A percentile compares a stretch with the other conserved stretches of the same genome.
Evolutionary conservation across 2,113 vertebrate genomes (phyloP).

Genomic region (Antennarius striatus): DNA sequence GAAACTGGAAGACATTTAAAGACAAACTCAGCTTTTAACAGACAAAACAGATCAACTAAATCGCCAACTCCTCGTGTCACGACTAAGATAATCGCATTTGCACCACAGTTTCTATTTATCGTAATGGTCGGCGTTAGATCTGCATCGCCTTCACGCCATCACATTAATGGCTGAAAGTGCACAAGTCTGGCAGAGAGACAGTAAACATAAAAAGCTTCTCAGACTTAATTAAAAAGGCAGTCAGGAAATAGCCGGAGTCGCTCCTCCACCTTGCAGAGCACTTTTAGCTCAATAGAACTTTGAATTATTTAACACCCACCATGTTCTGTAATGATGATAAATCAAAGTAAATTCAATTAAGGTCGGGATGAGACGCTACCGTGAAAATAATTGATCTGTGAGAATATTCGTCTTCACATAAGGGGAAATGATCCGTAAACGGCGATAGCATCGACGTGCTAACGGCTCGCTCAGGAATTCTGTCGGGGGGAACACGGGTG

Average conservation of each 20-base stretch:
- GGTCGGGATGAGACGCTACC: neutral
- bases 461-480: neutral
- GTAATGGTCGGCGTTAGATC: neutral
- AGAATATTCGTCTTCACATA: too few species aligned
- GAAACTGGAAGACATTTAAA: neutral
- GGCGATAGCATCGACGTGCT: constrained; percentile 11
- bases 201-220: constrained; percentile 12
- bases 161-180: constrained; percentile 1
- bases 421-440: constrained; percentile 10
- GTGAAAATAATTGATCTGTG: neutral
- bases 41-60: neutral
- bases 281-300: constrained; percentile 35
- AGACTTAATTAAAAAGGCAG: constrained; percentile 1
- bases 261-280: constrained; percentile 5
- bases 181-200: neutral
- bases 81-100: neutral
- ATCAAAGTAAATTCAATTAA: constrained; percentile 31
- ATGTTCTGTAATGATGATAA: neutral
- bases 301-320: constrained; percentile 45
- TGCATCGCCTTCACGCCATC: neutral
- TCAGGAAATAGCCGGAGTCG: neutral
- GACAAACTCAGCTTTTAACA: neutral
- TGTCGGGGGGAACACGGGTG: constrained; percentile 26
- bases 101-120: neutral
- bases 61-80: neutral